Evolutionary conservation across 2,113 vertebrate species (phyloP), one percentile per base, ranked within the genome.

Genomic region (Boulengerochromis microlepis): DNA sequence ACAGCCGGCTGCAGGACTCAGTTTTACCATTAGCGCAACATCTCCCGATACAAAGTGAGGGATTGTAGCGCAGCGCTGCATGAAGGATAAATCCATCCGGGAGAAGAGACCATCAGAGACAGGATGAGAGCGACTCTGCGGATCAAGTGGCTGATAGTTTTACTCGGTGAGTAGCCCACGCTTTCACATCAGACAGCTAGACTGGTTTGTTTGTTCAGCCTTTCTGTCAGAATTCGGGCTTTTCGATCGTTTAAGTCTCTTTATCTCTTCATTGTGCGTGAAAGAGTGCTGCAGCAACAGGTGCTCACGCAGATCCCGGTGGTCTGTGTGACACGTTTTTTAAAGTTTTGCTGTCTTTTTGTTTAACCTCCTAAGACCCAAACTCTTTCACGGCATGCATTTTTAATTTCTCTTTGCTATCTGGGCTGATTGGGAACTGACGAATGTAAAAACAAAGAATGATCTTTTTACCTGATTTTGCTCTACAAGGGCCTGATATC

Each of bases 141-240:
- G 88, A 90, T 88, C 86, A 86, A 86, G n/a, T 89, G 92, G 93
- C 86, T 86, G 82, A 84, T 95, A 54, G 35, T 96, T 78, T 83
- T 88, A 24, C 81, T 95, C 13, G 83, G 96, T 97, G 88, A 96
- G 96, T 95, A 50, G 42, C 10, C 71, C 45, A 33, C 7, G 1
- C 1, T 4, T 50, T 18, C 1, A 26, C 10, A 33, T 19, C 26
- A 13, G 7, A 10, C 74, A 59, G 33, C 40, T 33, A 15, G 2
- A n/a, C 22, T 47, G 42, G 3, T 31, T 50, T 31, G 18, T 40
- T 69, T 38, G 16, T 31, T 76, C 42, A 19, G 71, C 24, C 0
- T 31, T 78, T 19, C 22, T 74, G 22, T 0, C 8, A 24, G 13
- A 74, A 74, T 76, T 74, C 1, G 7, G 33, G 64, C 64, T 69